These are phyloP conservation scores for Oreortyx pictus DNA, from an alignment of 2,797 vertebrate species.

Conservation along the genomic window DNA sequence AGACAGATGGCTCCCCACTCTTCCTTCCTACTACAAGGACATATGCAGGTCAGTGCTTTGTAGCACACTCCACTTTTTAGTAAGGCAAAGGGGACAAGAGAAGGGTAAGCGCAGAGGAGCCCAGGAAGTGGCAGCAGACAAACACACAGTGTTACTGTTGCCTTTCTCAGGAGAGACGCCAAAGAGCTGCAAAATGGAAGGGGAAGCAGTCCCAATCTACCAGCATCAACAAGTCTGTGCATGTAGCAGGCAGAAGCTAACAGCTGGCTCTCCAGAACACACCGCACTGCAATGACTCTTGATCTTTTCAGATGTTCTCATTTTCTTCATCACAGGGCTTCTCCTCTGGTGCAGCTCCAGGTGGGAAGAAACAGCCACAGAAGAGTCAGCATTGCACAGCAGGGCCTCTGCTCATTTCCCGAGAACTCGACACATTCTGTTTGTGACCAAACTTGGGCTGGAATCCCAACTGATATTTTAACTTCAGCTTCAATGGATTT, in stretches of 20 bases:
- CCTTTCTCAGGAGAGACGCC: not conserved
- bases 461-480: constrained; percentile 71
- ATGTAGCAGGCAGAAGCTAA: not conserved
- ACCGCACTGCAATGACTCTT: not conserved
- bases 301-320: constrained; percentile 22
- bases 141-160: not conserved
- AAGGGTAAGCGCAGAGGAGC: not conserved
- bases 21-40: not conserved
- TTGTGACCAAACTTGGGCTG: constrained; percentile 65
- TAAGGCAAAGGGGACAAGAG: not conserved
- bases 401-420: constrained; percentile 68
- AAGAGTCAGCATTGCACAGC: constrained; percentile 52
- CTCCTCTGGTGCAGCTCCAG: not conserved
- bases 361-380: not conserved
- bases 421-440: constrained; percentile 30
- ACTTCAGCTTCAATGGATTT: constrained; percentile 67
- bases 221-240: not conserved
- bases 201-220: not conserved
- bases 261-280: not conserved
- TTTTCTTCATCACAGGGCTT: not conserved
- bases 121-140: not conserved
- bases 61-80: not conserved
- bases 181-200: not conserved
- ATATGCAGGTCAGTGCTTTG: not conserved
- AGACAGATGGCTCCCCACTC: not conserved